Evolutionary conservation across 2,888 invertebrate genomes (phyloP).

Genomic region (Odontomyia ornata): DNA sequence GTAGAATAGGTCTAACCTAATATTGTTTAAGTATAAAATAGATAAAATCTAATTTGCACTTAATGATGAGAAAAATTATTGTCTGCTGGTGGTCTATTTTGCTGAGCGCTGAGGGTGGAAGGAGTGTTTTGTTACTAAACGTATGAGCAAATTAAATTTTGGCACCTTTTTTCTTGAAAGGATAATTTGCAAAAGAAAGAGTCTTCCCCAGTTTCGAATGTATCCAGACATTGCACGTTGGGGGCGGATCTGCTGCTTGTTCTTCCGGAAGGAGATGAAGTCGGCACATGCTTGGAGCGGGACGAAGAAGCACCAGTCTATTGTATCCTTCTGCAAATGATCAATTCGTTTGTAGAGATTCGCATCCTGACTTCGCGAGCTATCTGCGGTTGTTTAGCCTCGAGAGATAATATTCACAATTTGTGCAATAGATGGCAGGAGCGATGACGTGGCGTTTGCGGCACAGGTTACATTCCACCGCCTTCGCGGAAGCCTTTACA

Average conservation of each 20-base stretch:
- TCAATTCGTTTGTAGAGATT: constrained; percentile 6
- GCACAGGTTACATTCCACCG: constrained; percentile 84
- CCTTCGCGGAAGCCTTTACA: constrained; percentile 66
- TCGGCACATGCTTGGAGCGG: too few relatives aligned
- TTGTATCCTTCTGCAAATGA: constrained; percentile 10
- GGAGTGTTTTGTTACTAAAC: background rate
- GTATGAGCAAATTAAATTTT: constrained; percentile 30
- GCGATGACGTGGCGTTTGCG: constrained; percentile 82
- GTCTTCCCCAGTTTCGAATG: background rate
- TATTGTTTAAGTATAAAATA: background rate
- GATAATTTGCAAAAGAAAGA: background rate
- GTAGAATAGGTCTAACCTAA: constrained; percentile 11
- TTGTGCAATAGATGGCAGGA: constrained; percentile 84
- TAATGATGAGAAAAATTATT: constrained; percentile 21
- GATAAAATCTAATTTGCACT: constrained; percentile 45
- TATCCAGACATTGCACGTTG: background rate
- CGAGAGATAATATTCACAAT: constrained; percentile 93
- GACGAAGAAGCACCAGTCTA: background rate
- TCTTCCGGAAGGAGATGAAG: background rate
- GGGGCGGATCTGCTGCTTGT: background rate
- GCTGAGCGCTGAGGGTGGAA: background rate
- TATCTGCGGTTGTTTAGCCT: constrained; percentile 63
- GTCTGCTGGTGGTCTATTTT: constrained; percentile 26
- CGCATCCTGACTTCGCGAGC: background rate
- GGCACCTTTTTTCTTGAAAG: constrained; percentile 34